Evolutionary conservation across 2,888 invertebrate genomes (phyloP).

Genomic region (Stenoptilia bipunctidactyla): DNA sequence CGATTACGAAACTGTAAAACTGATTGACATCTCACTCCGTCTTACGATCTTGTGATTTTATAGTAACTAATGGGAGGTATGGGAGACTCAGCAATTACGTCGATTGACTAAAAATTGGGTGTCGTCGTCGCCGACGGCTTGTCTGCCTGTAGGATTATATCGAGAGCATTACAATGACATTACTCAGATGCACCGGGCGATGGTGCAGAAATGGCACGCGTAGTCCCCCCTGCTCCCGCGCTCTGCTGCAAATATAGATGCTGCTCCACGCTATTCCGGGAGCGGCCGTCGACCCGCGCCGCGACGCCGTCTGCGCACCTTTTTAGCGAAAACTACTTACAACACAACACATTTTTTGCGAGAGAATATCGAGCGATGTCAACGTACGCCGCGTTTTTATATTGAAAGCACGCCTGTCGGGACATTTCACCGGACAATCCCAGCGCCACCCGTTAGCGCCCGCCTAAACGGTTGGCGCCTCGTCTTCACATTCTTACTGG

Average conservation of each 20-base stretch:
- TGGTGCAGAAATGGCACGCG: constrained; percentile 70
- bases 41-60: too few species aligned
- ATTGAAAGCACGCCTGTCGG: neutral
- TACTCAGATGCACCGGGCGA: constrained; percentile 69
- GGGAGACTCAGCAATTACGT: neutral
- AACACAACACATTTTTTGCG: constrained; percentile 56
- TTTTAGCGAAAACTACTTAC: constrained; percentile 62
- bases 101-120: neutral
- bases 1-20: too few species aligned
- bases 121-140: constrained; percentile 41
- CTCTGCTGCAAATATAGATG: constrained; percentile 65
- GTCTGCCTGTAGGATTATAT: constrained; percentile 57
- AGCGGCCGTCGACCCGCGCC: constrained; percentile 69
- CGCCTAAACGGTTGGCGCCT: too few species aligned
- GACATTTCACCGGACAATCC: neutral
- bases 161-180: constrained; percentile 68
- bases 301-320: constrained; percentile 70
- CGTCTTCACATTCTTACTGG: too few species aligned
- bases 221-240: constrained; percentile 44
- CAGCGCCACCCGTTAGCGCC: neutral
- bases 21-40: too few species aligned
- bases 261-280: constrained; percentile 66
- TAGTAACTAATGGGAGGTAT: neutral
- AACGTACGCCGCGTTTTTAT: constrained; percentile 33
- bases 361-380: constrained; percentile 51